Percentiles rank a stretch among this genome's conserved stretches.
These are phyloP conservation scores for Agonopterix alstromeriana DNA, from an alignment of 2,888 invertebrate genomes.

Conservation along the genomic window DNA sequence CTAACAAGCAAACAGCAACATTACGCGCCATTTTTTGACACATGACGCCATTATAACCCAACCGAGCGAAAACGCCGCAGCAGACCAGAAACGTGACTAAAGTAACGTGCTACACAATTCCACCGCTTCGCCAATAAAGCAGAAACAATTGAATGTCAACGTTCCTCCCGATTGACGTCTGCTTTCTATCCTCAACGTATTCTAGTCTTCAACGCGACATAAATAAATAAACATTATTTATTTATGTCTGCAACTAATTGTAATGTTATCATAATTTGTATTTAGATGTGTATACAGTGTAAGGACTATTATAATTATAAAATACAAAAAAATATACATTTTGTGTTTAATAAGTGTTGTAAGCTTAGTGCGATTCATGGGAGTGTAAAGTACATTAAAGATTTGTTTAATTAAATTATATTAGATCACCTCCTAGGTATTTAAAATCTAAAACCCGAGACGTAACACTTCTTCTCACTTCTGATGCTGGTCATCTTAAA, in stretches of 20 bases:
- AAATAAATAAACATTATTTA: constrained; percentile 25
- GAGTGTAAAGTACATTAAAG: constrained; percentile 61
- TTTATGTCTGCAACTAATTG: constrained; percentile 69
- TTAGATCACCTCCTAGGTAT: constrained; percentile 57
- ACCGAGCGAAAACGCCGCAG: constrained; percentile 34
- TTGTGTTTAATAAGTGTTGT: constrained; percentile 62
- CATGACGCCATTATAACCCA: constrained; percentile 40
- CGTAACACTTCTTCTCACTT: constrained; percentile 28
- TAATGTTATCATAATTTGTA: constrained; percentile 59
- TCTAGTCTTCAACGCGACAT: constrained; percentile 72
- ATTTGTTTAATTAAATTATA: constrained; percentile 32
- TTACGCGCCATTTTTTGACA: constrained; percentile 40
- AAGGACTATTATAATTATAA: constrained; percentile 61
- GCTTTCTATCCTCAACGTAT: constrained; percentile 75
- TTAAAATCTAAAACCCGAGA: constrained; percentile 30
- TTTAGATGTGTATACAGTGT: constrained; percentile 13
- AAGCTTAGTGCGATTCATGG: constrained; percentile 46
- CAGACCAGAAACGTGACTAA: constrained; percentile 24
- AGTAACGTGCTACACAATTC: constrained; percentile 33
- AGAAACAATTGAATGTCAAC: constrained; percentile 40
- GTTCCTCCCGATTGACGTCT: constrained; percentile 61
- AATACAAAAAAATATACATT: constrained; percentile 30
- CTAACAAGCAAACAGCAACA: constrained; percentile 41
- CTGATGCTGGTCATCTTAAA: constrained; percentile 57
- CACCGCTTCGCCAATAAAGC: constrained; percentile 43